These are phyloP conservation scores for Prunella strophiata DNA, from an alignment of 2,797 vertebrate genomes.

Conservation along the genomic window DNA sequence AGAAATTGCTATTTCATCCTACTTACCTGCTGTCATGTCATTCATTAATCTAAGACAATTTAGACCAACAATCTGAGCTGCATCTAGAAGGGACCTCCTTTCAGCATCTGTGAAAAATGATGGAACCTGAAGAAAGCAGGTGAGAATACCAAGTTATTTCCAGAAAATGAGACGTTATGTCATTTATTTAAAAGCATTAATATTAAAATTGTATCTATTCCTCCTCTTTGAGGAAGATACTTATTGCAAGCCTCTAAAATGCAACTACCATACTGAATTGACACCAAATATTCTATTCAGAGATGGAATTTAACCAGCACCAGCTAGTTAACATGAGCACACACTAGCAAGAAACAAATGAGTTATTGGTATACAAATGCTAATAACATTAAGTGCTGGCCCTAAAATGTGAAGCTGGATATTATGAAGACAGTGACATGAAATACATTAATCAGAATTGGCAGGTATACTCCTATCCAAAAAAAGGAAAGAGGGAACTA, in stretches of 20 bases:
- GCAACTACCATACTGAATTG: neutral
- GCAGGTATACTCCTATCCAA: neutral
- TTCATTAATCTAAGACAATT: constrained; percentile 85
- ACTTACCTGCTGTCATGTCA: constrained; percentile 83
- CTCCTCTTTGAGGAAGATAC: neutral
- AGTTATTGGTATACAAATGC: neutral
- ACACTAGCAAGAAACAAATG: neutral
- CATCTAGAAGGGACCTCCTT: constrained; percentile 81
- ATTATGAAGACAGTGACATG: neutral
- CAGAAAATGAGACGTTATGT: neutral
- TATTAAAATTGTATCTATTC: neutral
- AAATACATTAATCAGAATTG: neutral
- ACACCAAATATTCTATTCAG: neutral
- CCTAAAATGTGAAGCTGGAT: neutral
- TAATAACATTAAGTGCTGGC: neutral
- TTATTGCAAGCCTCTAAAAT: neutral
- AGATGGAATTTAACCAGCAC: neutral
- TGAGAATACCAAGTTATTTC: neutral
- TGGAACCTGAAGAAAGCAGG: constrained; percentile 72
- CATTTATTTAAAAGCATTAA: neutral
- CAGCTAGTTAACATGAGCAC: neutral
- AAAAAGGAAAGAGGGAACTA: neutral
- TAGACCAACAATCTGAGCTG: constrained; percentile 82
- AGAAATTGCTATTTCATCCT: neutral
- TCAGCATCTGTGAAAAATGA: constrained; percentile 86